Base-by-base conservation (phyloP, 2,113 vertebrate species). In the Prolemur simus region DNA sequence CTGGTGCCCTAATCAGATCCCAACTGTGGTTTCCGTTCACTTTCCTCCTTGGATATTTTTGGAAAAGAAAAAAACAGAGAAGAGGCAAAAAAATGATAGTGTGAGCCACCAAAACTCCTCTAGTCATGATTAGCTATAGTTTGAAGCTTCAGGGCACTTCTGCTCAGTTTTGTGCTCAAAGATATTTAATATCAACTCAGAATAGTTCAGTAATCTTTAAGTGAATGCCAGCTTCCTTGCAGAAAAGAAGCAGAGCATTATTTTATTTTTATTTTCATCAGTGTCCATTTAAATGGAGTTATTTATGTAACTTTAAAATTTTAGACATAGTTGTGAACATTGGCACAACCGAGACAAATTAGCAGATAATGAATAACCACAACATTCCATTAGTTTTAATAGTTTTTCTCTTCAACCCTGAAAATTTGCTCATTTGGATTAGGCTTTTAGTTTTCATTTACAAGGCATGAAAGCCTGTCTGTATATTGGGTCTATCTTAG, bases 361-460 rank as follows among this genome's bases (percentile, higher is more conserved):
- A 52, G 76, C 27, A 76, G 6, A 15, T 37, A 96, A 56, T 3
- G 49, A 87, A 27, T 74, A 86, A 52, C 5, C 15, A 10, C 12
- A 74, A 37, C 27, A 42, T 89, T 74, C 2, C 13, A 49, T 76
- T 91, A 42, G 17, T 89, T 94, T 87, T 71, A 68, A n/a, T 17
- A 64, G 3, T 5, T 45, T 58, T 32, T 49, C 71, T 39, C 34
- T 84, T 10, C 1, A 63, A 47, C 20, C 83, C 52, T 66, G 27
- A 86, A 91, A 39, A 54, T 66, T 74, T 84, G 13, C 29, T 95
- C 88, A 34, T 64, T 84, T 95, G 63, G 27, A 69, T 87, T 74
- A 89, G 42, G 18, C 2, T 69, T 96, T 97, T 25, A 73, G 37
- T 78, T 96, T 97, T 96, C 4, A 76, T 83, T 94, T 94, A 21